Conservation (phyloP, 2,888 invertebrate species). For the Limulus polyphemus region DNA sequence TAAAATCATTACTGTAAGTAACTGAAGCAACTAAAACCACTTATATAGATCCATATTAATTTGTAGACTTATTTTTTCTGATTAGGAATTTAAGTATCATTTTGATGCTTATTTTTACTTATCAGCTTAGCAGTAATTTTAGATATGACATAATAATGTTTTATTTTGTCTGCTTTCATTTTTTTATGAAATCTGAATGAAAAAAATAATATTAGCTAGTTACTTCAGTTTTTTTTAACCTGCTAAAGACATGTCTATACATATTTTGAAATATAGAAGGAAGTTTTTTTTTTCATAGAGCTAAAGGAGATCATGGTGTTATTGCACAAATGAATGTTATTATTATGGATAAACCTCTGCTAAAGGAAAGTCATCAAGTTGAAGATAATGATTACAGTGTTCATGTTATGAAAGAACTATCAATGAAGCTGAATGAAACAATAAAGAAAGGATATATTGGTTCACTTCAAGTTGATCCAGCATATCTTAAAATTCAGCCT, state of each 20-base stretch:
- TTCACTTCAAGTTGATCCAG: conserved; percentile 64
- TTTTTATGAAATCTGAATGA: conserved; percentile 6
- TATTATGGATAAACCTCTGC: conserved; percentile 2
- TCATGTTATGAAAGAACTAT: conserved; percentile 30
- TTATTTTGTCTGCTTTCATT: too few species aligned
- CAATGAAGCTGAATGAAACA: conserved; percentile 53
- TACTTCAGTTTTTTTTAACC: too few species aligned
- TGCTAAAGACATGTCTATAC: too few species aligned
- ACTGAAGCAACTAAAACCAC: too few species aligned
- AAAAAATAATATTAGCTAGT: background rate
- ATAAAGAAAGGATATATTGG: conserved; percentile 61
- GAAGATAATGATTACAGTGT: conserved; percentile 3
- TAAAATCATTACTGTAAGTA: too few species aligned
- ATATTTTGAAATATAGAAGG: conserved; percentile 7
- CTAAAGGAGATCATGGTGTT: conserved; percentile 37
- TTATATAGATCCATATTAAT: too few species aligned
- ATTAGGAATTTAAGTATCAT: too few species aligned
- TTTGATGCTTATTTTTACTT: too few species aligned
- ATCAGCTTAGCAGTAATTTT: too few species aligned
- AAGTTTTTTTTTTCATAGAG: conserved; percentile 42
- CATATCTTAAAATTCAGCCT: conserved; percentile 48
- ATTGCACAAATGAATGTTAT: conserved; percentile 10
- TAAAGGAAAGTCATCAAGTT: conserved; percentile 3
- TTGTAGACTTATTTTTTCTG: too few species aligned
- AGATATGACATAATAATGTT: too few species aligned